These are phyloP conservation scores for Therioaphis trifolii DNA, from an alignment of 2,888 invertebrate species.

Conservation along the genomic window DNA sequence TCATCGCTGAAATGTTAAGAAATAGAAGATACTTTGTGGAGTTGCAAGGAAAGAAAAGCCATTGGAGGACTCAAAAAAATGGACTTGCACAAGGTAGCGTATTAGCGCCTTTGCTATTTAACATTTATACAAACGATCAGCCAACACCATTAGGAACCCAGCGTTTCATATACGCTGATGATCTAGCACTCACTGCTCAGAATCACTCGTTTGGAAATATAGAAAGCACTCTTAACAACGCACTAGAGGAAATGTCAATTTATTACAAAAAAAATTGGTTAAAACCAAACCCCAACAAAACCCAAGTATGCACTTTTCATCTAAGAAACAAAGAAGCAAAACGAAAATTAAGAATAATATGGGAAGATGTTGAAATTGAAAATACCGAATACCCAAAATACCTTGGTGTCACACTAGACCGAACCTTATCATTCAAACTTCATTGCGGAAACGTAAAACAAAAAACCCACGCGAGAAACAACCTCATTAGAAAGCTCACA, in stretches of 20 bases:
- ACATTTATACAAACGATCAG: slow-evolving; percentile 59
- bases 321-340: slow-evolving; percentile 32
- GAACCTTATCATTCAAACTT: not conserved
- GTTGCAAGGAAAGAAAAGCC: slow-evolving; percentile 22
- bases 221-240: slow-evolving; percentile 6
- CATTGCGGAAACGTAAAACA: not conserved
- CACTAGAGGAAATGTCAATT: too few relatives aligned
- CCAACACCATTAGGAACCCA: slow-evolving; percentile 26
- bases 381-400: not conserved
- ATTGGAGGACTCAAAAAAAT: slow-evolving; percentile 44
- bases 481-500: slow-evolving; percentile 32
- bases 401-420: not conserved
- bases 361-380: not conserved
- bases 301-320: slow-evolving; percentile 31
- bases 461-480: not conserved
- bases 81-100: slow-evolving; percentile 58
- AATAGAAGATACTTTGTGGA: slow-evolving; percentile 30
- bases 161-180: slow-evolving; percentile 45
- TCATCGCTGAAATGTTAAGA: slow-evolving; percentile 3
- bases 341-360: slow-evolving; percentile 6
- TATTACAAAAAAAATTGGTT: not conserved
- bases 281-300: not conserved
- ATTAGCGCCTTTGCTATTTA: slow-evolving; percentile 49
- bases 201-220: slow-evolving; percentile 36
- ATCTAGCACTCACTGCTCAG: slow-evolving; percentile 50